phyloP scores from a whole-genome alignment of 2,888 invertebrate species.

The Caenorhabditis sulstoni region DNA sequence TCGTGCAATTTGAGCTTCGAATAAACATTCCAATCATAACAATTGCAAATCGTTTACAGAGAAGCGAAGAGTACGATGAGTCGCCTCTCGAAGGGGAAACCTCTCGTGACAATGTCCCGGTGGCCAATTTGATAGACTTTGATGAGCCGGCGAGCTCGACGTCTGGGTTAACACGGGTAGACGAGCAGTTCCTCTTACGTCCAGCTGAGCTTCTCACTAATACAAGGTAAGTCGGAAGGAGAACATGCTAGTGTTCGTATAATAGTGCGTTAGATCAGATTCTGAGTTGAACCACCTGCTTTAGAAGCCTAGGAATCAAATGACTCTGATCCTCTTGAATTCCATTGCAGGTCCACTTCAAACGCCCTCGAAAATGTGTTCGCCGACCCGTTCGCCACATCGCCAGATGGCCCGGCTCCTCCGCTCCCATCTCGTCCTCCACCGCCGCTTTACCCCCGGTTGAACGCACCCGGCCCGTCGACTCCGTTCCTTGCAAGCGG shows the following conservation, averaged over 20 bases:
- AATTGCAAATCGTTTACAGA: constrained; percentile 19
- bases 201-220: constrained; percentile 20
- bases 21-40: no score
- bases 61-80: constrained; percentile 38
- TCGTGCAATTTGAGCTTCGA: no score
- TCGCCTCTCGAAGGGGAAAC: constrained; percentile 19
- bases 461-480: constrained; percentile 18
- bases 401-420: constrained; percentile 43
- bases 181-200: constrained; percentile 40
- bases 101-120: constrained; percentile 30
- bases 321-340: neutral
- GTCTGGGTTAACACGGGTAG: constrained; percentile 13
- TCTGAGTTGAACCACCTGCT: no score
- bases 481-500: constrained; percentile 19
- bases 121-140: constrained; percentile 57
- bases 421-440: constrained; percentile 46
- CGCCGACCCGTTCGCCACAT: constrained; percentile 41
- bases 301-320: neutral
- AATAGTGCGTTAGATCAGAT: no score
- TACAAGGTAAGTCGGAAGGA: constrained; percentile 4
- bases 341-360: neutral
- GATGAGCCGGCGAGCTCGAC: constrained; percentile 38
- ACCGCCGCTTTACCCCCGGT: constrained; percentile 29
- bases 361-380: constrained; percentile 24
- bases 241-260: no score